These are phyloP conservation scores for Umimayanthus kanabou DNA, from an alignment of 92 coral and sea anemone genomes.

Conservation along the genomic window DNA sequence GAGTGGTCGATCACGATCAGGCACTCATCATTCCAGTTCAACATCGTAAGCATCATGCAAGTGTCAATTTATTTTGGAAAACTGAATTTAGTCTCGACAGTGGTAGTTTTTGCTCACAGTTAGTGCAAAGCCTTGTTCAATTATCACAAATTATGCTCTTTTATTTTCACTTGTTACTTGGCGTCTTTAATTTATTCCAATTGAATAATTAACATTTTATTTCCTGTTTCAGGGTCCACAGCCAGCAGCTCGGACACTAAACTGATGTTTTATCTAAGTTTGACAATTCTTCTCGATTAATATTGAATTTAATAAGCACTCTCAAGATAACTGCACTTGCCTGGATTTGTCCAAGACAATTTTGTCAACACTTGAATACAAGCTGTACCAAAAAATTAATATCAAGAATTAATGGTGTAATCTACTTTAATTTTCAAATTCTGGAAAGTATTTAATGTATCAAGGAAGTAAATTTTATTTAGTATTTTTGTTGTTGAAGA, in stretches of 20 bases:
- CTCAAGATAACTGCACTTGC: too few species aligned
- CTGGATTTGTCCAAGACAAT: too few species aligned
- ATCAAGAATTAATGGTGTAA: too few species aligned
- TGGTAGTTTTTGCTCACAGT: neutral
- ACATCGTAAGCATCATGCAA: constrained; percentile 69
- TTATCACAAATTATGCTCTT: too few species aligned
- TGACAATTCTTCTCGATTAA: too few species aligned
- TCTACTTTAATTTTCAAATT: too few species aligned
- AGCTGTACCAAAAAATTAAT: too few species aligned
- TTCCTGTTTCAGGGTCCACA: constrained; percentile 53
- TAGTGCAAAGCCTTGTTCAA: neutral
- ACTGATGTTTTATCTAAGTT: neutral
- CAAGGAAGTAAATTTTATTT: too few species aligned
- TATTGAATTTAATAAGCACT: too few species aligned
- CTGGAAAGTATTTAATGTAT: too few species aligned
- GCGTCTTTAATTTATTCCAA: neutral
- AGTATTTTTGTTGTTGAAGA: too few species aligned
- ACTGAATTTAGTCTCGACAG: neutral
- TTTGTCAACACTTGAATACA: too few species aligned
- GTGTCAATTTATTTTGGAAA: neutral
- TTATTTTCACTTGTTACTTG: neutral
- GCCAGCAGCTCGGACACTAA: constrained; percentile 27
- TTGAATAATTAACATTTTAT: neutral
- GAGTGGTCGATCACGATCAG: constrained; percentile 60
- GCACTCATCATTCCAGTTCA: constrained; percentile 69